Base-by-base conservation (phyloP, 2,888 invertebrate species). In the Dicyrtomina minuta region DNA sequence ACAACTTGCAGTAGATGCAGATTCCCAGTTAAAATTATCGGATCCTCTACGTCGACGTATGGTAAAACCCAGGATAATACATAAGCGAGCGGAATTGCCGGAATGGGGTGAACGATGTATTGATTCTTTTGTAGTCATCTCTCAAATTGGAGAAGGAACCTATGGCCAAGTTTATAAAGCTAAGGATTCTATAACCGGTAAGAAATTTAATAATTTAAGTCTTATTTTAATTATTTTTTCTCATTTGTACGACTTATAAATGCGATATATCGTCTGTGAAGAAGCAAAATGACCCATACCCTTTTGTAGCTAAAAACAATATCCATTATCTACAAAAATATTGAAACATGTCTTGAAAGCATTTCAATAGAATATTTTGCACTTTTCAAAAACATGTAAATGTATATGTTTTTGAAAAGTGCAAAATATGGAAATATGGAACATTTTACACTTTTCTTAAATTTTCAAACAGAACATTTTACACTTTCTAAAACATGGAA, bases 111-210 rank as follows among this genome's bases (percentile, higher is more conserved):
- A 96, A 82, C 88, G 97, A 70, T 96, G 93, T 82, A 94, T 98
- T 4, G 96, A 97, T 80, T 93, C 96, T 26, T 99, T 97, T 82
- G 91, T 96, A 83, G 91, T 97, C 65, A 90, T 98, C 78, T 90
- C 90, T 33, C 96, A 97, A 85, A 97, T 99, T 78, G 99, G 99
- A 55, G 98, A 99, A 84, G 99, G 98, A 77, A 99, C 98, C 22
- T 99, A 99, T 82, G 98, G 99, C 0, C 96, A 98, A 84, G 98
- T 99, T 67, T 96, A 95, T 83, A 96, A 96, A 83, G 96, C 96
- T 6, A 87, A 88, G 74, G 93, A 95, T 80, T 88, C 88, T 78
- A 86, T 88, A 79, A 88, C 90, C 68, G 81, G 83, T 83, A 77
- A 76, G 77, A 39, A 72, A n/a, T n/a, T n/a, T n/a, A n/a, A 10